A percentile compares a stretch with the other conserved stretches of the same genome.
Conservation (phyloP, 37 sponge, comb jelly and placozoan species). For the Petrosia ficiformis region DNA sequence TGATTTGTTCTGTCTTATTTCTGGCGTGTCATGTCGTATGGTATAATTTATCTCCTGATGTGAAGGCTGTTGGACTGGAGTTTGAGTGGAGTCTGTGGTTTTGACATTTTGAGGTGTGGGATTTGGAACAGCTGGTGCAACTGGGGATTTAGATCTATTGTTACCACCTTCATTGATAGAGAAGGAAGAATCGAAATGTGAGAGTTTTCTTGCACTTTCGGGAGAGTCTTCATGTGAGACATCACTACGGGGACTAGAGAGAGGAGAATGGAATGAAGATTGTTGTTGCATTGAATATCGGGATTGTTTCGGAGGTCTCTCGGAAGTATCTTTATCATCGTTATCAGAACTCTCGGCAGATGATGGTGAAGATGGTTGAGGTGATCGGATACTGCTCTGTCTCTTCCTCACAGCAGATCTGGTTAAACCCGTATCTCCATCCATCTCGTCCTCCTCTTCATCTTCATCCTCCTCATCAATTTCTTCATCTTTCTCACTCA, state of each 20-base stretch:
- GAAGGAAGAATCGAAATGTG: not conserved
- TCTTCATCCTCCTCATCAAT: conserved; percentile 6
- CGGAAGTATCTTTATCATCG: not conserved
- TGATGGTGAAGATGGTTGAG: not conserved
- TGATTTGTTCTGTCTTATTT: not conserved
- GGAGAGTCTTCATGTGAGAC: conserved; percentile 15
- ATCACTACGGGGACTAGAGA: not conserved
- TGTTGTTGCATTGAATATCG: not conserved
- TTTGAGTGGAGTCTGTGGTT: not conserved
- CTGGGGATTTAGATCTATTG: not conserved
- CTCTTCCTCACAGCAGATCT: not conserved
- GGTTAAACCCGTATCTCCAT: not conserved
- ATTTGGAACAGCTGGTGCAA: not conserved
- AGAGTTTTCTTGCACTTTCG: not conserved
- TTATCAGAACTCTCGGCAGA: not conserved
- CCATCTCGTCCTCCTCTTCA: not conserved
- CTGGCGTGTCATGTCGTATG: conserved; percentile 60
- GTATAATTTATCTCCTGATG: conserved; percentile 51
- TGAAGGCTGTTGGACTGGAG: not conserved
- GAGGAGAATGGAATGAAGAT: conserved; percentile 1
- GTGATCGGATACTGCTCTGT: not conserved
- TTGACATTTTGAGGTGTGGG: not conserved
- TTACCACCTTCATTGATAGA: not conserved
- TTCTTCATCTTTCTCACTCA: not conserved
- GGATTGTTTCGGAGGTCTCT: not conserved